Conservation (phyloP, 2,888 invertebrate species). For the Labia minor region DNA sequence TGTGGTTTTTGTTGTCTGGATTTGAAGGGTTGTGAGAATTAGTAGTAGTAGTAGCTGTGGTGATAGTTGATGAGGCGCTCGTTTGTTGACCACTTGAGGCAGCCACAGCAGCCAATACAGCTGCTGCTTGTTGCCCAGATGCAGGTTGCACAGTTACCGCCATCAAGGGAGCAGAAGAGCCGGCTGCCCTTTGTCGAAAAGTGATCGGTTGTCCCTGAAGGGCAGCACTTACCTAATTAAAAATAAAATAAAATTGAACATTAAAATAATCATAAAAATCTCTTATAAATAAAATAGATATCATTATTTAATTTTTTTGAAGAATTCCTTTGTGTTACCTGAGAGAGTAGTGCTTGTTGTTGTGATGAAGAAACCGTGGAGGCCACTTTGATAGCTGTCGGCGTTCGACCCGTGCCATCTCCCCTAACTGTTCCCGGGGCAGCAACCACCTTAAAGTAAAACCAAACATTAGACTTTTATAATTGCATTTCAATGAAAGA, state of each 20-base stretch:
- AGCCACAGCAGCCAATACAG: neutral
- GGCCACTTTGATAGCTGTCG: constrained; percentile 42
- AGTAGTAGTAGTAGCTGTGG: too few species aligned
- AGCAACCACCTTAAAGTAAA: constrained; percentile 47
- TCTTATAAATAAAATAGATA: too few species aligned
- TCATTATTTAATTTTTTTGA: too few species aligned
- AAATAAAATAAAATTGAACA: neutral
- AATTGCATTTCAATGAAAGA: constrained; percentile 13
- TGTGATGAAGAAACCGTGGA: constrained; percentile 35
- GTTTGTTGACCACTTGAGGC: too few species aligned
- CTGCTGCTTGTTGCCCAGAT: constrained; percentile 9
- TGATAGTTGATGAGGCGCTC: too few species aligned
- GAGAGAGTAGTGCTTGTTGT: constrained; percentile 44
- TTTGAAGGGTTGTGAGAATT: too few species aligned
- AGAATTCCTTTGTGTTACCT: too few species aligned
- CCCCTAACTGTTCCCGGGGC: constrained; percentile 37
- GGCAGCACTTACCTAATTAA: constrained; percentile 31
- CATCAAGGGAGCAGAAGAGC: constrained; percentile 42
- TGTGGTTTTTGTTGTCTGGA: too few species aligned
- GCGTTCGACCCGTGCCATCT: constrained; percentile 41
- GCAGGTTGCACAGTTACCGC: constrained; percentile 45
- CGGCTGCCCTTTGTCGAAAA: constrained; percentile 43
- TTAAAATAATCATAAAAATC: neutral
- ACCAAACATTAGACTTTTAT: neutral
- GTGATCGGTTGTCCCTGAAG: constrained; percentile 36